Conservation (phyloP, 2,888 invertebrate species). For the Drosophila parthenogenetica region DNA sequence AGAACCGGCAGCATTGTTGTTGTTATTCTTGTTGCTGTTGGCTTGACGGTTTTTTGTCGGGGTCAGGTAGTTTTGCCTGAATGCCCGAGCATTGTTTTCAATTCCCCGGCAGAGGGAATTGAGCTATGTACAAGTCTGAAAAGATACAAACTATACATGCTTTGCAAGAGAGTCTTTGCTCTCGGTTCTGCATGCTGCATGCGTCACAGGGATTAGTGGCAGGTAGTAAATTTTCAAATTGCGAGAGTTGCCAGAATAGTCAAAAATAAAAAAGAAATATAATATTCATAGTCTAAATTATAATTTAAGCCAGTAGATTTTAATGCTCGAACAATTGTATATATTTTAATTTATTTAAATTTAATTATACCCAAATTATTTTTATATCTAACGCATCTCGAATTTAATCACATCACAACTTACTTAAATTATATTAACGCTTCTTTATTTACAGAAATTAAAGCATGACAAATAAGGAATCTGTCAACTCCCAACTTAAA, state of each 20-base stretch:
- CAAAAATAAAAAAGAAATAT: not conserved
- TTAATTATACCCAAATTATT: no score
- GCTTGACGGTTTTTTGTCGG: constrained; percentile 50
- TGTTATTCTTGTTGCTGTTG: constrained; percentile 32
- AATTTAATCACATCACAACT: no score
- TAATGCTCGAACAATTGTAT: no score
- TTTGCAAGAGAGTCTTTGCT: constrained; percentile 16
- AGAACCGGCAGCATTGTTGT: constrained; percentile 33
- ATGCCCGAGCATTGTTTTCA: constrained; percentile 69
- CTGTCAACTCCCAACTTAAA: not conserved
- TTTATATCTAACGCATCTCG: no score
- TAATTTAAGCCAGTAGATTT: no score
- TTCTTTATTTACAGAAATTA: not conserved
- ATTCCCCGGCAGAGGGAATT: constrained; percentile 47
- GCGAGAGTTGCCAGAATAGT: constrained; percentile 65
- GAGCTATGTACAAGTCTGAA: constrained; percentile 30
- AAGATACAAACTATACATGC: constrained; percentile 22
- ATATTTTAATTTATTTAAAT: no score
- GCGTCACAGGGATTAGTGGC: constrained; percentile 77
- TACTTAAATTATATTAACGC: not conserved
- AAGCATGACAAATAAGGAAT: not conserved
- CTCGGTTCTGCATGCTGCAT: constrained; percentile 44
- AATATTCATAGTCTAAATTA: no score
- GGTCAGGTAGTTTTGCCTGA: constrained; percentile 73
- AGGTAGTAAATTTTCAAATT: constrained; percentile 69